Base-by-base conservation (phyloP, 2,797 vertebrate genomes). In the Triplophysa bombifrons region DNA sequence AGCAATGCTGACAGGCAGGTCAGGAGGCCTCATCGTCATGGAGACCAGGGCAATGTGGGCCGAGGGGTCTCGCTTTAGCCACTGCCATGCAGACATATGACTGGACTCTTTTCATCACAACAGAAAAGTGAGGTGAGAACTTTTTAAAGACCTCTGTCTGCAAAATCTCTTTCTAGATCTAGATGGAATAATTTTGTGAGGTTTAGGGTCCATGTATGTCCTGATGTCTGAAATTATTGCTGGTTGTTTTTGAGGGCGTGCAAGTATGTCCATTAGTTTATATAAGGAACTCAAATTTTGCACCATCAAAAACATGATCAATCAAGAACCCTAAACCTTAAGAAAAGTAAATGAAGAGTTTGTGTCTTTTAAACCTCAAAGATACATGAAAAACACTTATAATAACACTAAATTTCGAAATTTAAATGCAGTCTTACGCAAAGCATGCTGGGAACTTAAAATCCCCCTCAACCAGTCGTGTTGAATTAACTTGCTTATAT, bases 1-100 rank as follows among this genome's bases (percentile, higher is more conserved):
- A 88, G 87, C 85, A 82, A 75, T 75, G 82, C 84, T 86, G 86
- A 86, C 86, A 86, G 83, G 80, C 83, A 69, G 81, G 81, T 77
- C 78, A 76, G 68, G 77, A 85, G 83, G 72, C 83, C 72, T 72
- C 53, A 63, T 80, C 72, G n/a, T 64, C 69, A 79, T 84, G 80
- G 82, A 84, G 66, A 80, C 78, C 67, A 46, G 81, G 77, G 63
- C 73, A 74, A 78, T 44, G 9, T 78, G 67, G 65, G 46, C 80
- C n/a, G 48, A 61, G 22, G 72, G 66, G 25, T 72, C 75, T 69
- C 50, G 20, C 58, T 78, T 78, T 64, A 72, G 68, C 71, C 76
- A 65, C 55, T 63, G 56, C 56, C 34, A 56, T 11, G 63, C 56
- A 63, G 48, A 27, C 63, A 22, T 66, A 60, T 53, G 55, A 63